Evolutionary conservation across 2,113 vertebrate species (phyloP), one percentile per base, ranked within the genome.

Genomic region (Chinchilla lanigera): DNA sequence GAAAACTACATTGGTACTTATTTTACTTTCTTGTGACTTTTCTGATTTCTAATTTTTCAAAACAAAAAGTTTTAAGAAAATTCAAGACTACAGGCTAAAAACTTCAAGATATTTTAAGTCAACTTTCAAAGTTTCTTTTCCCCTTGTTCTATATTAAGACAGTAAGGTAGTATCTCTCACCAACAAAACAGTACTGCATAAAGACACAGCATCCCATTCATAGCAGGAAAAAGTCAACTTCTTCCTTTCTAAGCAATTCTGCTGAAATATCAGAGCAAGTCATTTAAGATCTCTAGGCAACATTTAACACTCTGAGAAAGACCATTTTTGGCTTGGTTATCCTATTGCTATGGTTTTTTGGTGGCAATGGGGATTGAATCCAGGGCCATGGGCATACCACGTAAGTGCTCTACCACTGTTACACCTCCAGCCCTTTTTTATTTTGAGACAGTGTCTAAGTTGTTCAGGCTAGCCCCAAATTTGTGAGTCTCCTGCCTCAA

Each of bases 11-110:
- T 3, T 30, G 24, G 33, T 22, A 38, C 10, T 65, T 65, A 77
- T 41, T 71, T 44, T 44, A 85, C 38, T 92, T 77, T 86, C 60
- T 80, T 81, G 13, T 9, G 56, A 78, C 60, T 80, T 52, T 92
- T 56, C 24, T 63, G 19, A 86, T 56, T 93, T 86, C 28, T 81
- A 60, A 44, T 89, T 89, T 88, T 95, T 84, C 44, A 91, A 77
- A 81, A 80, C 71, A 73, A 38, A 82, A 52, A 75, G 38, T 7
- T 89, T 14, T 4, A 80, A 77, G 54, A 91, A 93, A 26, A 63
- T 11, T 33, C 75, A 78, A 50, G 75, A 50, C 13, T 33, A 50
- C 7, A 78, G 44, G 14, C 44, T 61, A 47, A n/a, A 14, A 84
- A 78, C 50, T 47, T 84, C 58, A 90, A 90, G 54, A n/a, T 63